Percentiles rank a stretch among this genome's conserved stretches.
These are phyloP conservation scores for Mesitornis unicolor DNA, from an alignment of 2,113 vertebrate species.

Conservation along the genomic window DNA sequence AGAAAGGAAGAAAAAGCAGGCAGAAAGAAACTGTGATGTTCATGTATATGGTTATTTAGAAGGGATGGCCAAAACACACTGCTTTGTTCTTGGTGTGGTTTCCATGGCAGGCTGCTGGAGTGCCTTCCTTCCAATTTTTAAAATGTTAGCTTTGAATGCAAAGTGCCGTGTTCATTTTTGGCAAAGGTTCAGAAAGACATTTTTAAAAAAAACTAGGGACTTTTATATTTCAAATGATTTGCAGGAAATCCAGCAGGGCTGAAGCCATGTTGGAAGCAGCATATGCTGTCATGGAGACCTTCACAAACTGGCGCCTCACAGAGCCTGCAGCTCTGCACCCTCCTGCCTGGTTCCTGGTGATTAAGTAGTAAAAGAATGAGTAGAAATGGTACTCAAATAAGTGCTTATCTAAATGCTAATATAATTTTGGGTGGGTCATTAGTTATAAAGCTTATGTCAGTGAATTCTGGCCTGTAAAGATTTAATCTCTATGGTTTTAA, in stretches of 20 bases:
- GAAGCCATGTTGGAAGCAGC: background rate
- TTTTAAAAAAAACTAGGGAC: background rate
- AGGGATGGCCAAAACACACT: background rate
- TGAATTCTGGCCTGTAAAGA: background rate
- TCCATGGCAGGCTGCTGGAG: background rate
- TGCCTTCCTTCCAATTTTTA: constrained; percentile 7
- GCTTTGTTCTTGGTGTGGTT: background rate
- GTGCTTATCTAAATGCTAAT: background rate
- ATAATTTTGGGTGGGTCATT: background rate
- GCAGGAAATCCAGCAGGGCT: background rate
- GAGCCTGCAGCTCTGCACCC: rapidly evolving
- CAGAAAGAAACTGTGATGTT: background rate
- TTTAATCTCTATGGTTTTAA: background rate
- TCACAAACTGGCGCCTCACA: background rate
- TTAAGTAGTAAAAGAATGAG: background rate
- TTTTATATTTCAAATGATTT: constrained; percentile 30
- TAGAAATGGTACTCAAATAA: background rate
- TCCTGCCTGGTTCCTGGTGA: background rate
- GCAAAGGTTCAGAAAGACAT: constrained; percentile 23
- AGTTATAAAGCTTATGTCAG: background rate
- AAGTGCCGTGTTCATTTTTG: background rate
- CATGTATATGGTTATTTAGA: background rate
- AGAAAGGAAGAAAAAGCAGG: background rate
- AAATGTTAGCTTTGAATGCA: constrained; percentile 41
- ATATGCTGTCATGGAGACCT: rapidly evolving